A percentile compares a stretch with the other conserved stretches of the same genome.
These are phyloP conservation scores for Coluber constrictor DNA, from an alignment of 2,797 vertebrate species.

Conservation along the genomic window DNA sequence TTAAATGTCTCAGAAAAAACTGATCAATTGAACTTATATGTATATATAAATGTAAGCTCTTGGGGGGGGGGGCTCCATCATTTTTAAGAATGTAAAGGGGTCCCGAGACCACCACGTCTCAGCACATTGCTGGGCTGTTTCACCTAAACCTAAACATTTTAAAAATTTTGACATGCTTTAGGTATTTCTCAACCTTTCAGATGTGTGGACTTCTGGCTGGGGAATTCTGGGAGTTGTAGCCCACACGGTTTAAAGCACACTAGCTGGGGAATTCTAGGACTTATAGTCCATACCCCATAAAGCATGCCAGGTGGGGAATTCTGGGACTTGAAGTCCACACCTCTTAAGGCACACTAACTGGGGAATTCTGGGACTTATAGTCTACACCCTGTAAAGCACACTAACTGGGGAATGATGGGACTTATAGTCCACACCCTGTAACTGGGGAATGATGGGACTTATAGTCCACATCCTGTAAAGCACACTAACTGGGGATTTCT, in stretches of 20 bases:
- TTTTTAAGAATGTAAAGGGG: neutral
- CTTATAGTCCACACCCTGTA: no score
- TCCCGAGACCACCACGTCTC: neutral
- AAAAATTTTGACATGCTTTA: neutral
- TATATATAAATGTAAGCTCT: neutral
- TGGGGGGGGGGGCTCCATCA: neutral
- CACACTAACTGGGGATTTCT: neutral
- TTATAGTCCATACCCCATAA: no score
- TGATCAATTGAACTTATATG: neutral
- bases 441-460: neutral
- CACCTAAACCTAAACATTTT: no score
- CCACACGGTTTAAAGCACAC: neutral
- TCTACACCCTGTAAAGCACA: no score
- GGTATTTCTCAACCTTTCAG: neutral
- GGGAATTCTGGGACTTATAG: no score
- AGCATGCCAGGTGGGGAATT: no score
- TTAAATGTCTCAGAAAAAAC: neutral
- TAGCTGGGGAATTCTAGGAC: neutral
- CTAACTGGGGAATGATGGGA: no score
- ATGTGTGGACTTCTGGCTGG: neutral
- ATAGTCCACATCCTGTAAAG: neutral
- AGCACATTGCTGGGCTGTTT: no score
- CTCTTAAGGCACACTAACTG: rapidly evolving
- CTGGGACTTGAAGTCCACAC: no score
- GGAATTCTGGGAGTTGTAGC: neutral